phyloP scores from a whole-genome alignment of 2,113 vertebrate species.

The Sterna hirundo region DNA sequence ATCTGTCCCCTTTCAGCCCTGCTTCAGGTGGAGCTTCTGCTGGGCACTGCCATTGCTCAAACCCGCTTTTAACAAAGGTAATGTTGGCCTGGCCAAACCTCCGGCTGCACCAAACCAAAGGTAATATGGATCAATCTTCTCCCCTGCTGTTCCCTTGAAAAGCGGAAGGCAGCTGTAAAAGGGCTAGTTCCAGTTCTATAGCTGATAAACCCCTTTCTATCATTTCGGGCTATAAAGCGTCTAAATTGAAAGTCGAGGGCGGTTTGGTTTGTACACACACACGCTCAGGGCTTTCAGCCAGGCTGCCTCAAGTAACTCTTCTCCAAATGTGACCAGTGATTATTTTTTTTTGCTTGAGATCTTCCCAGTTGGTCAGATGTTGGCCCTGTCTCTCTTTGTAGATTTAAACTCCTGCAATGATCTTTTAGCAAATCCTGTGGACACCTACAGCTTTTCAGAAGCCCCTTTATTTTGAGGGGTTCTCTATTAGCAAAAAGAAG shows the following conservation, averaged over 20 bases:
- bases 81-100: neutral
- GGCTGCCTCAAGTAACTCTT: neutral
- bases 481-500: neutral
- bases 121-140: rapidly evolving
- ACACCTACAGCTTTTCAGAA: neutral
- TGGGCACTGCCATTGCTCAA: neutral
- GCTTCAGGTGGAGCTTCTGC: neutral
- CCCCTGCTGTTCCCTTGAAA: neutral
- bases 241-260: neutral
- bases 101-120: neutral
- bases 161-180: neutral
- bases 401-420: neutral
- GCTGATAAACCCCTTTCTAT: neutral
- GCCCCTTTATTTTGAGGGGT: neutral
- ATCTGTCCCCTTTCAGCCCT: neutral
- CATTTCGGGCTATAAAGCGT: neutral
- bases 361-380: neutral
- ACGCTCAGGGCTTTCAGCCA: neutral
- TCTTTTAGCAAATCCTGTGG: neutral
- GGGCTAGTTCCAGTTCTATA: neutral
- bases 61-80: neutral
- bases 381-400: neutral
- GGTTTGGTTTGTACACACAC: neutral
- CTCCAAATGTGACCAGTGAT: neutral
- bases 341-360: neutral